Base-by-base conservation (phyloP, 2,888 invertebrate genomes). In the Phengaris arion region DNA sequence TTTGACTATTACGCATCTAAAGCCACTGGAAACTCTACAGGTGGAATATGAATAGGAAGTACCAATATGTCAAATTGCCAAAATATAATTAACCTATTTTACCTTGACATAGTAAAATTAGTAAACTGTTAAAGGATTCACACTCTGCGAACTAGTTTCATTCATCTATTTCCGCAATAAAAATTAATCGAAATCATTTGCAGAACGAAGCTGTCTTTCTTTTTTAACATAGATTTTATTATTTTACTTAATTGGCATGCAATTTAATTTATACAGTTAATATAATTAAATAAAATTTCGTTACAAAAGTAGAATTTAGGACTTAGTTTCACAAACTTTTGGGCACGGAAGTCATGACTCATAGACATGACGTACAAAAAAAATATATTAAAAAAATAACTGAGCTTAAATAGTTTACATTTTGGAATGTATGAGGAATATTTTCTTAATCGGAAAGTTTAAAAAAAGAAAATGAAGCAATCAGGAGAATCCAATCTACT, bases 81-180 rank as follows among this genome's bases (percentile, higher is more conserved):
- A 69, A 46, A 69, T 48, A 48, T 48, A 1, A 46, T 48, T 48
- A 48, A 69, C 48, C 48, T 69, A 69, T 48, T 8, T 69, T n/a
- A 48, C 46, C 2, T 10, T 46, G 69, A 48, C 69, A 64, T 7
- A 69, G 48, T 69, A 9, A 69, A 48, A n/a, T 69, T 7, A 69
- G 48, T 69, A 9, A 69, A 48, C 46, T 69, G 10, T n/a, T 8
- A 69, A 1, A 69, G 48, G 46, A 69, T 69, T 48, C 46, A 59
- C n/a, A 46, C 48, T 48, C n/a, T 2, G 46, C 10, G 4, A 15
- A 69, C 15, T 15, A 48, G 69, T 48, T 69, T 48, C 69, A 48
- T 69, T 69, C 48, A 69, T 69, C 15, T 7, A 59, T 59, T 69
- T 69, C 69, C 69, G 69, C 69, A 46, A 69, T 69, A 48, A 69